A percentile compares a stretch with the other conserved stretches of the same genome.
Conservation (phyloP, 1,140 invertebrate genomes). For the Zaprionus lachaisei region DNA sequence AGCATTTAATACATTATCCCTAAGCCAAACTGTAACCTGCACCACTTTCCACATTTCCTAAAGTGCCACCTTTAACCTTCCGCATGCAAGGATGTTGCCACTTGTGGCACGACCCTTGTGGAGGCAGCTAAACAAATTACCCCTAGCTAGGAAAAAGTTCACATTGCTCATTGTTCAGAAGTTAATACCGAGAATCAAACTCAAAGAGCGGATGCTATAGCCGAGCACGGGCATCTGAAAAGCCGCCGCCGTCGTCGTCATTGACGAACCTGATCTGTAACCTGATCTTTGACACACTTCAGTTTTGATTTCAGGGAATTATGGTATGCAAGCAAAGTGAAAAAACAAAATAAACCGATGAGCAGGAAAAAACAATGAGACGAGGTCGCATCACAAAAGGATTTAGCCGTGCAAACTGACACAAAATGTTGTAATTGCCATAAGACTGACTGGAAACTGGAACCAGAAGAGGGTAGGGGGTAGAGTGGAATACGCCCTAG, state of each 20-base stretch:
- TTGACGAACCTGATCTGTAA: constrained; percentile 50
- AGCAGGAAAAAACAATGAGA: constrained; percentile 44
- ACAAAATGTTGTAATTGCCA: constrained; percentile 82
- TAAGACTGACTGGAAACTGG: constrained; percentile 19
- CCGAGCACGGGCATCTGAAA: constrained; percentile 55
- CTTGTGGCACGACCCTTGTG: constrained; percentile 42
- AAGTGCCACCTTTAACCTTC: constrained; percentile 39
- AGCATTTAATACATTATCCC: background rate
- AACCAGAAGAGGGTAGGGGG: background rate
- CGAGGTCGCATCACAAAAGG: constrained; percentile 52
- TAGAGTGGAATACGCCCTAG: background rate
- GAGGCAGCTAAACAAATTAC: constrained; percentile 53
- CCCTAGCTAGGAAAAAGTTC: constrained; percentile 50
- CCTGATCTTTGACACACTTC: constrained; percentile 79
- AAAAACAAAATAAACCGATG: constrained; percentile 5
- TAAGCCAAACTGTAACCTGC: background rate
- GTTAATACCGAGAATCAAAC: constrained; percentile 84
- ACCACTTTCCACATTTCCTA: background rate
- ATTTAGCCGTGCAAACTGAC: constrained; percentile 75
- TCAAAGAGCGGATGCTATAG: constrained; percentile 61
- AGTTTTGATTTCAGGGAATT: constrained; percentile 80
- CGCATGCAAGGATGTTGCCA: constrained; percentile 60
- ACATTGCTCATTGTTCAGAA: constrained; percentile 59
- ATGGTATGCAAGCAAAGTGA: constrained; percentile 41
- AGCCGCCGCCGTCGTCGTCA: constrained; percentile 38